These are phyloP conservation scores for Brenthis daphne DNA, from an alignment of 2,888 invertebrate genomes.

Conservation along the genomic window DNA sequence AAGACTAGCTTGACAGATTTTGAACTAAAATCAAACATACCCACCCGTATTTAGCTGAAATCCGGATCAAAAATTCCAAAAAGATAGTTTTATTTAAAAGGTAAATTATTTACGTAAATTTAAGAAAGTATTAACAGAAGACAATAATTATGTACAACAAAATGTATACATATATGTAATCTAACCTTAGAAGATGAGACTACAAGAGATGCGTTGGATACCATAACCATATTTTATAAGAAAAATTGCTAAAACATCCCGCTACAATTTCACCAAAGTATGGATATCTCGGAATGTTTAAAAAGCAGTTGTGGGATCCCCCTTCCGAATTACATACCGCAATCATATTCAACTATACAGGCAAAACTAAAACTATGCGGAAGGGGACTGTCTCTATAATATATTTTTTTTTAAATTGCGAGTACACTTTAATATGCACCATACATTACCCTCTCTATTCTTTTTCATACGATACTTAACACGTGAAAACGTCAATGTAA, in stretches of 20 bases:
- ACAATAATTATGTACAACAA: too few relatives aligned
- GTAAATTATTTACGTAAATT: too few relatives aligned
- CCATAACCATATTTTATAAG: not conserved
- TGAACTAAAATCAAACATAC: too few relatives aligned
- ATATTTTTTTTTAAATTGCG: slow-evolving; percentile 7
- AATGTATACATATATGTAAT: too few relatives aligned
- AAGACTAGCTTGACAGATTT: too few relatives aligned
- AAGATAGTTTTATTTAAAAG: too few relatives aligned
- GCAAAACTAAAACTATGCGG: slow-evolving; percentile 66
- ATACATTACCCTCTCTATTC: slow-evolving; percentile 29
- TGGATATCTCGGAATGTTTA: slow-evolving; percentile 38
- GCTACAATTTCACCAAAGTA: slow-evolving; percentile 6
- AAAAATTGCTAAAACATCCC: not conserved
- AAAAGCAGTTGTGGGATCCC: slow-evolving; percentile 48
- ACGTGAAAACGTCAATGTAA: slow-evolving; percentile 45
- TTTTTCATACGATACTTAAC: not conserved
- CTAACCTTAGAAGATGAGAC: too few relatives aligned
- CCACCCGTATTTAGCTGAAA: too few relatives aligned
- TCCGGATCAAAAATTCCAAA: too few relatives aligned
- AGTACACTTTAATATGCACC: not conserved
- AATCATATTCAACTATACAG: slow-evolving; percentile 48
- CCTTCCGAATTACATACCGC: slow-evolving; percentile 41
- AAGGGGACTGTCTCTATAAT: slow-evolving; percentile 39
- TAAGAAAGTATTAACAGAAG: too few relatives aligned
- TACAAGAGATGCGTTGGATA: too few relatives aligned